A percentile compares a stretch with the other conserved stretches of the same genome.
Conservation (phyloP, 92 coral and sea anemone species). For the Phymanthus crucifer region DNA sequence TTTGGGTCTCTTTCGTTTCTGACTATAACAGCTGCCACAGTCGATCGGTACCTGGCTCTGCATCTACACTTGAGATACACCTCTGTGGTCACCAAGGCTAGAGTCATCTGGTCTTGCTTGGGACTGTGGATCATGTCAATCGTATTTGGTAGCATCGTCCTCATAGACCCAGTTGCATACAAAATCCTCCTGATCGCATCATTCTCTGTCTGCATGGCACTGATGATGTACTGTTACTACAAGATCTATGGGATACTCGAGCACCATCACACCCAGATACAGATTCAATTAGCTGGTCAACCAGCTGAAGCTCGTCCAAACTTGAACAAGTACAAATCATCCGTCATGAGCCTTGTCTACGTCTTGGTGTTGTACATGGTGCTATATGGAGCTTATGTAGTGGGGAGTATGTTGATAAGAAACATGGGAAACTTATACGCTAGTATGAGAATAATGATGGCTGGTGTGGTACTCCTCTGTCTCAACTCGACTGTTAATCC, state of each 20-base stretch:
- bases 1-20: not conserved
- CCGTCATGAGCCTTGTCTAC: not conserved
- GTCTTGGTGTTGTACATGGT: not conserved
- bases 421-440: not conserved
- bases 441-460: not conserved
- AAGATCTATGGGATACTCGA: not conserved
- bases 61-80: conserved; percentile 8
- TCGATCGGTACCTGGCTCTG: conserved; percentile 17
- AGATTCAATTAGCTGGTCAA: not conserved
- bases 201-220: not conserved
- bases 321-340: not conserved
- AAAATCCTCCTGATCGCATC: not conserved
- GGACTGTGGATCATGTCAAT: not conserved
- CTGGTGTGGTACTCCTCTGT: not conserved
- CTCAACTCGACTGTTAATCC: not conserved
- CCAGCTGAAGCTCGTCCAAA: not conserved
- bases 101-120: not conserved
- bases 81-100: not conserved
- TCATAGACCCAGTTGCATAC: not conserved
- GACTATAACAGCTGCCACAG: not conserved
- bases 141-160: not conserved
- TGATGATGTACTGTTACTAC: not conserved
- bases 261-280: not conserved
- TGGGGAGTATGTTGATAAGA: not conserved
- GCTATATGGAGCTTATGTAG: not conserved